A percentile compares a stretch with the other conserved stretches of the same genome.
These are phyloP conservation scores for Ametastegia equiseti DNA, from an alignment of 2,888 invertebrate species.

Conservation along the genomic window DNA sequence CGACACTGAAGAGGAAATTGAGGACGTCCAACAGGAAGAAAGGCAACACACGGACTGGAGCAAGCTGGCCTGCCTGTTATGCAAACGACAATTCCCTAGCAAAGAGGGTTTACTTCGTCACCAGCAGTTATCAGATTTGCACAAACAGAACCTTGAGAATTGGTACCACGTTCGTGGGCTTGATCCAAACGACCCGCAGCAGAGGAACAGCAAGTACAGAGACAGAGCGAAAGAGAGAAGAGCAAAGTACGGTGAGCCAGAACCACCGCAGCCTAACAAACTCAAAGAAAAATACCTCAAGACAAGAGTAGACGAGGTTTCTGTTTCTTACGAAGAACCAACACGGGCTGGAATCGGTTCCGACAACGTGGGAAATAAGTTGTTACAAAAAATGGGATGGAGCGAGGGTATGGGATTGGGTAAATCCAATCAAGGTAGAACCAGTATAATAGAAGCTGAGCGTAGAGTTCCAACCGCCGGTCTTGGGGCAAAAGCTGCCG, in stretches of 20 bases:
- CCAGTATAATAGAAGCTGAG: conserved; percentile 89
- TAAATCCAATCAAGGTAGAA: conserved; percentile 93
- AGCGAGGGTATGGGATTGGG: conserved; percentile 97
- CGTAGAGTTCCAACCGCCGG: conserved; percentile 87
- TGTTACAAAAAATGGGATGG: conserved; percentile 99
- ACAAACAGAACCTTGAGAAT: conserved; percentile 90
- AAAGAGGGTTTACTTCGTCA: conserved; percentile 93
- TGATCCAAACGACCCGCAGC: conserved; percentile 76
- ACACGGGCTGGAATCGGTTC: conserved; percentile 86
- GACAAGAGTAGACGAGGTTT: conserved; percentile 76
- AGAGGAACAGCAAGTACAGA: conserved; percentile 82
- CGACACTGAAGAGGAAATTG: conserved; percentile 83
- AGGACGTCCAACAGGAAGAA: conserved; percentile 79
- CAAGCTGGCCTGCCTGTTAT: conserved; percentile 94
- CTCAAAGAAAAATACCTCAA: conserved; percentile 86
- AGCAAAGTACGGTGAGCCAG: conserved; percentile 94
- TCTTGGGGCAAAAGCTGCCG: conserved; percentile 89
- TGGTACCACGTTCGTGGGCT: conserved; percentile 76
- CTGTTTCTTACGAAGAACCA: conserved; percentile 76
- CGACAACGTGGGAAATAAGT: conserved; percentile 95
- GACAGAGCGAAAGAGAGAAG: conserved; percentile 98
- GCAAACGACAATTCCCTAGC: conserved; percentile 96
- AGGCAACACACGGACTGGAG: conserved; percentile 85
- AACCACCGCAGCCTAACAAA: conserved; percentile 86
- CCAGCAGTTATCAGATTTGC: conserved; percentile 94